A percentile compares a stretch with the other conserved stretches of the same genome.
These are phyloP conservation scores for Eupithecia subumbrata DNA, from an alignment of 2,888 invertebrate species.

Conservation along the genomic window DNA sequence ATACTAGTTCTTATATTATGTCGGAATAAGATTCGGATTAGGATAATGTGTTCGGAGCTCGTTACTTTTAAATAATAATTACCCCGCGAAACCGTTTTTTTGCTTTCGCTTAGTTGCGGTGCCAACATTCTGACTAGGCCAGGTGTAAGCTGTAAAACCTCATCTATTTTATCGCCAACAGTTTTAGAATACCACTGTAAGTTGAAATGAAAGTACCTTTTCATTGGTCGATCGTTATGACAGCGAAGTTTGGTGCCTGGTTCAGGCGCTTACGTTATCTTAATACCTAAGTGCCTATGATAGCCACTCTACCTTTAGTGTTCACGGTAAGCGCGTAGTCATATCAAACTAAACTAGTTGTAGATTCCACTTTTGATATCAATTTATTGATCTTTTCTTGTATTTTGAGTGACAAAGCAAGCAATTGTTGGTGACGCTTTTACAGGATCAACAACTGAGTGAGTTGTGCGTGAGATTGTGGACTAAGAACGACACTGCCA, in stretches of 20 bases:
- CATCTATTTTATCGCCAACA: not conserved
- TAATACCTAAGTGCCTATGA: slow-evolving; percentile 69
- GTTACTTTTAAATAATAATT: slow-evolving; percentile 52
- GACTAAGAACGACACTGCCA: slow-evolving; percentile 63
- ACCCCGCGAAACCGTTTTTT: slow-evolving; percentile 49
- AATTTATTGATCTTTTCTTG: slow-evolving; percentile 55
- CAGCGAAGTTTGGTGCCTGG: slow-evolving; percentile 37
- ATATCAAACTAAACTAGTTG: slow-evolving; percentile 67
- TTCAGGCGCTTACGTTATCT: slow-evolving; percentile 42
- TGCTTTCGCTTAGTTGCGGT: slow-evolving; percentile 57
- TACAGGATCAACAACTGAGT: slow-evolving; percentile 66
- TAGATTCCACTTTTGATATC: slow-evolving; percentile 65
- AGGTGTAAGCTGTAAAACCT: not conserved
- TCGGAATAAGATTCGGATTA: slow-evolving; percentile 52
- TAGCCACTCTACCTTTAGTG: slow-evolving; percentile 56
- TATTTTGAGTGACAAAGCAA: slow-evolving; percentile 53
- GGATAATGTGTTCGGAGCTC: slow-evolving; percentile 58
- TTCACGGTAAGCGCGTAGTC: slow-evolving; percentile 71
- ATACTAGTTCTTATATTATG: slow-evolving; percentile 61
- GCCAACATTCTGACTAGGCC: slow-evolving; percentile 44
- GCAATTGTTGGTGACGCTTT: slow-evolving; percentile 52
- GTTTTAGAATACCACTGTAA: not conserved
- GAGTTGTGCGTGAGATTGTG: slow-evolving; percentile 39
- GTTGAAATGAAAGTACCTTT: not conserved
- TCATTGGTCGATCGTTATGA: slow-evolving; percentile 17